Conservation (phyloP, 2,797 vertebrate species). For the Pangasius larnaudii region DNA sequence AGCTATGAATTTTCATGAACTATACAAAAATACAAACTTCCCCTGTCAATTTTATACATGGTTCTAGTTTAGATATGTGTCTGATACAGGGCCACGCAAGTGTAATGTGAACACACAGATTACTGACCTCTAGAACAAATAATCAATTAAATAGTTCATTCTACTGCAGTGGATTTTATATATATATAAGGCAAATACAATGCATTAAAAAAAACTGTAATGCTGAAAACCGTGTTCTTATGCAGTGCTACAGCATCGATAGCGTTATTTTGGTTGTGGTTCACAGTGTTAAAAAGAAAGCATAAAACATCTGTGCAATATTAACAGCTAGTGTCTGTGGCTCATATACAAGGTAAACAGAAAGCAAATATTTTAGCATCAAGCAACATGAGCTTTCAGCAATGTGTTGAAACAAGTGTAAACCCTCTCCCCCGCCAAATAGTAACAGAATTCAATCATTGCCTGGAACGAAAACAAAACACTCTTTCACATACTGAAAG, state of each 20-base stretch:
- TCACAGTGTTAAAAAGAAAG: not conserved
- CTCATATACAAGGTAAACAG: not conserved
- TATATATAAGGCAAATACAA: not conserved
- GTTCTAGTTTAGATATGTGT: not conserved
- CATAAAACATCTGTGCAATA: not conserved
- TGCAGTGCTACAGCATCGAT: not conserved
- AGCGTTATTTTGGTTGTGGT: not conserved
- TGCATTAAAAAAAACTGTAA: not conserved
- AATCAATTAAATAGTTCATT: not conserved
- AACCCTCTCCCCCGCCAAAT: not conserved
- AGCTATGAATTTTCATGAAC: not conserved
- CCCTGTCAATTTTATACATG: not conserved
- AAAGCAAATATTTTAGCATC: not conserved
- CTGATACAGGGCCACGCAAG: not conserved
- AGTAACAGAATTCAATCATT: not conserved
- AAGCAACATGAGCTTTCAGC: not conserved
- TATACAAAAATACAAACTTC: not conserved
- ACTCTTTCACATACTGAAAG: not conserved
- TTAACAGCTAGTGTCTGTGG: not conserved
- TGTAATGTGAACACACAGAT: not conserved
- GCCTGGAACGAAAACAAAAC: not conserved
- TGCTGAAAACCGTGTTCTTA: not conserved
- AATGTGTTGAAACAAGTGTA: not conserved
- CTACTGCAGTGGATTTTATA: not conserved
- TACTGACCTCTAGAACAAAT: not conserved